A percentile compares a stretch with the other conserved stretches of the same genome.
Conservation (phyloP, 2,113 vertebrate genomes). For the Lamprotornis superbus region DNA sequence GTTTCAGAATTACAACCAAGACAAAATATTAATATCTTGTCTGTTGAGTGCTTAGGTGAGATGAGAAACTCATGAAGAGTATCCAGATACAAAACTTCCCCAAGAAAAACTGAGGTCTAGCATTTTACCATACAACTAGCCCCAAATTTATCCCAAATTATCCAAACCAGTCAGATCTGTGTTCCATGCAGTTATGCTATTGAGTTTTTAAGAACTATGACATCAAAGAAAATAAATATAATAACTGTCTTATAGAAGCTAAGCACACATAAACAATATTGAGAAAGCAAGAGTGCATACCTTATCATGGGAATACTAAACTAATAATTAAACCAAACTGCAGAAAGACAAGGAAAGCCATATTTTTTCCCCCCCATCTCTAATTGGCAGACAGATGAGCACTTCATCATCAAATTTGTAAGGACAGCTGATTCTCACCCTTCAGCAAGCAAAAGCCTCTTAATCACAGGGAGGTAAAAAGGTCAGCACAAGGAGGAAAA, state of each 20-base stretch:
- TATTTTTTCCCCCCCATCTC: not conserved
- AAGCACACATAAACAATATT: not conserved
- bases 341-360: not conserved
- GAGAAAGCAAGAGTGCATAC: not conserved
- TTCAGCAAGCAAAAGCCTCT: not conserved
- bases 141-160: not conserved
- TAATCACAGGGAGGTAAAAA: not conserved
- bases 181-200: not conserved
- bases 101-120: not conserved
- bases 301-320: not conserved
- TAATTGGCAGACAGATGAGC: not conserved
- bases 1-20: not conserved
- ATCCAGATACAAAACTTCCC: not conserved
- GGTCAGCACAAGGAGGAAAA: not conserved
- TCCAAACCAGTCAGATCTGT: not conserved
- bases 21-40: not conserved
- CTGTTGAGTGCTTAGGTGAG: not conserved
- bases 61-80: not conserved
- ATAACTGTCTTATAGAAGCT: not conserved
- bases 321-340: not conserved
- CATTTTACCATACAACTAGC: not conserved
- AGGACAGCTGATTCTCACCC: slow-evolving; percentile 27
- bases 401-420: not conserved
- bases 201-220: not conserved
- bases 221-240: not conserved